Percentiles rank a stretch among this genome's conserved stretches.
phyloP scores from a whole-genome alignment of 1,140 invertebrate species.

The Hesperophylax magnus region DNA sequence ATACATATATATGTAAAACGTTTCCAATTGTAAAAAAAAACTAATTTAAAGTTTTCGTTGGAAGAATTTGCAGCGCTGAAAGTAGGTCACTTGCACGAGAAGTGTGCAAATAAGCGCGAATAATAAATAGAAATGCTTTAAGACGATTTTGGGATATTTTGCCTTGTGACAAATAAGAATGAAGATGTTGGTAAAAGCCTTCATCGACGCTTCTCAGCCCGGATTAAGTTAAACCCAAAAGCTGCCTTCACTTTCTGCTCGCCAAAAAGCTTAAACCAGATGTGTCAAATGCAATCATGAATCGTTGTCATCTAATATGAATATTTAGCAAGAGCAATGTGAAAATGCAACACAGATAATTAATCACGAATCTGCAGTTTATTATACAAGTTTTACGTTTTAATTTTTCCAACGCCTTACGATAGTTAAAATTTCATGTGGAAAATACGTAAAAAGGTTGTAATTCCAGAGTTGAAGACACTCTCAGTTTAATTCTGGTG shows the following conservation, averaged over 20 bases:
- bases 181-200: conserved; percentile 56
- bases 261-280: conserved; percentile 35
- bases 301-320: conserved; percentile 14
- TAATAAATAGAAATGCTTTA: neutral
- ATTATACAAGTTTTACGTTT: too few species aligned
- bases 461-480: too few species aligned
- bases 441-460: too few species aligned
- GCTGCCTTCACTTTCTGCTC: conserved; percentile 32
- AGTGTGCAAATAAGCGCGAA: neutral
- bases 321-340: neutral
- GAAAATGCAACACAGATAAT: neutral
- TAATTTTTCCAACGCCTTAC: too few species aligned
- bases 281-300: conserved; percentile 27
- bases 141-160: conserved; percentile 40
- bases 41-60: too few species aligned
- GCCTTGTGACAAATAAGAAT: conserved; percentile 55
- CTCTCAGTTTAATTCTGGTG: too few species aligned
- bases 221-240: conserved; percentile 54
- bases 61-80: too few species aligned
- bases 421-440: too few species aligned
- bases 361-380: too few species aligned
- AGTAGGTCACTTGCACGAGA: neutral
- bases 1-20: too few species aligned
- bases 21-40: too few species aligned
- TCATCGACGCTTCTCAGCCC: conserved; percentile 51